These are phyloP conservation scores for Eupithecia vulgata DNA, from an alignment of 2,888 invertebrate species.

Conservation along the genomic window DNA sequence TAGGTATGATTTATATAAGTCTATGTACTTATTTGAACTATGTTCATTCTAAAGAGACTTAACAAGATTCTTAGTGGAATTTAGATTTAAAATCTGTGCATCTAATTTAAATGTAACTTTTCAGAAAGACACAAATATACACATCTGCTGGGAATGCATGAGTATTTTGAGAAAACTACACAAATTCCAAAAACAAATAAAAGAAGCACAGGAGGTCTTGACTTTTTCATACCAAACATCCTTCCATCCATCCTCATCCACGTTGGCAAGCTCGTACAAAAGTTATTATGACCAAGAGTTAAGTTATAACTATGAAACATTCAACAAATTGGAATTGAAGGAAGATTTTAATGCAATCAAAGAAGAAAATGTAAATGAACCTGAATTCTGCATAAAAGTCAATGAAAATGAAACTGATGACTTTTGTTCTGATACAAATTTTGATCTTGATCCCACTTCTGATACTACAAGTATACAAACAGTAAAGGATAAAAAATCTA, in stretches of 20 bases:
- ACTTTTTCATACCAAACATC: conserved; percentile 3
- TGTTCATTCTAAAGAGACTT: background rate
- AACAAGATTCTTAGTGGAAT: background rate
- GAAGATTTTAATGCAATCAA: background rate
- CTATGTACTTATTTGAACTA: background rate
- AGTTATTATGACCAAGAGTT: conserved; percentile 29
- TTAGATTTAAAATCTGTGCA: background rate
- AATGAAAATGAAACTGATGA: background rate
- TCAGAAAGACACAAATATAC: conserved; percentile 15
- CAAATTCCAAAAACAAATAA: conserved; percentile 42
- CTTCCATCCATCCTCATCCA: conserved; percentile 22
- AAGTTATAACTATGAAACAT: background rate
- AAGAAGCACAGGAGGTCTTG: conserved; percentile 28
- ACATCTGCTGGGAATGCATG: conserved; percentile 48
- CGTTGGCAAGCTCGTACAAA: conserved; percentile 26
- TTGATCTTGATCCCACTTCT: background rate
- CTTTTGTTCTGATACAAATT: background rate
- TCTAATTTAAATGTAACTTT: background rate
- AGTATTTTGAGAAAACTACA: conserved; percentile 40
- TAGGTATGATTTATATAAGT: background rate
- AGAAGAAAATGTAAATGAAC: background rate
- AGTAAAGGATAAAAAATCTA: background rate
- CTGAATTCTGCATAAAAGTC: background rate
- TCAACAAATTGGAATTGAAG: background rate
- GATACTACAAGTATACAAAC: background rate